Percentiles rank a stretch among this genome's conserved stretches.
These are phyloP conservation scores for Larimichthys crocea DNA, from an alignment of 2,113 vertebrate species.

Conservation along the genomic window DNA sequence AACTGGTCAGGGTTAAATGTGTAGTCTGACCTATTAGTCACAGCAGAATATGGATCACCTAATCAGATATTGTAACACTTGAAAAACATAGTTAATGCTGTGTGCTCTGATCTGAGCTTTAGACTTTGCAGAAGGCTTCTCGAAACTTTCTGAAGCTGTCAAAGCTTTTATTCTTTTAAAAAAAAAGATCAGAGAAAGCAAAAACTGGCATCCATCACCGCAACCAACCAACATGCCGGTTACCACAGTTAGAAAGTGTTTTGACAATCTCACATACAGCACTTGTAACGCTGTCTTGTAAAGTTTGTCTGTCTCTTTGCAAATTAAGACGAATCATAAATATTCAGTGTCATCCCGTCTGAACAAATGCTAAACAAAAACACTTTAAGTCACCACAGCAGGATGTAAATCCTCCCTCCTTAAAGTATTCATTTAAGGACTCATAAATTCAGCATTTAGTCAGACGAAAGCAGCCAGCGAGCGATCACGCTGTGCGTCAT, in stretches of 20 bases:
- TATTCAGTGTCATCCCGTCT: conserved; percentile 66
- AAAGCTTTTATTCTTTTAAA: not conserved
- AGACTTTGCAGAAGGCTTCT: not conserved
- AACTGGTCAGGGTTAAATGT: not conserved
- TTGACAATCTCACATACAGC: not conserved
- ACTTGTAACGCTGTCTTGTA: not conserved
- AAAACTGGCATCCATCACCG: not conserved
- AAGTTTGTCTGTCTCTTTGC: conserved; percentile 20
- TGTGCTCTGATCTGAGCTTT: not conserved
- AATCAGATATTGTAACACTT: not conserved
- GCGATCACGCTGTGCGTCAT: conserved; percentile 66
- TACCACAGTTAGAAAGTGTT: not conserved
- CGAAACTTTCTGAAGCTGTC: not conserved
- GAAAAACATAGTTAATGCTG: not conserved
- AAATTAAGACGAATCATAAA: conserved; percentile 61
- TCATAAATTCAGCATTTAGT: conserved; percentile 72
- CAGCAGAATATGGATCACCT: not conserved
- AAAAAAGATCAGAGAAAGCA: not conserved
- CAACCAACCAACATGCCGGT: not conserved
- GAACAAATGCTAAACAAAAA: conserved; percentile 65
- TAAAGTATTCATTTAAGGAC: conserved; percentile 72
- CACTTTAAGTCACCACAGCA: conserved; percentile 67
- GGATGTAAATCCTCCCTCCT: conserved; percentile 64
- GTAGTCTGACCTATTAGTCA: not conserved
- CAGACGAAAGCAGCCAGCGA: conserved; percentile 59